A percentile compares a stretch with the other conserved stretches of the same genome.
Evolutionary conservation across 2,888 invertebrate genomes (phyloP).

Genomic region (Acrobasis consociella): DNA sequence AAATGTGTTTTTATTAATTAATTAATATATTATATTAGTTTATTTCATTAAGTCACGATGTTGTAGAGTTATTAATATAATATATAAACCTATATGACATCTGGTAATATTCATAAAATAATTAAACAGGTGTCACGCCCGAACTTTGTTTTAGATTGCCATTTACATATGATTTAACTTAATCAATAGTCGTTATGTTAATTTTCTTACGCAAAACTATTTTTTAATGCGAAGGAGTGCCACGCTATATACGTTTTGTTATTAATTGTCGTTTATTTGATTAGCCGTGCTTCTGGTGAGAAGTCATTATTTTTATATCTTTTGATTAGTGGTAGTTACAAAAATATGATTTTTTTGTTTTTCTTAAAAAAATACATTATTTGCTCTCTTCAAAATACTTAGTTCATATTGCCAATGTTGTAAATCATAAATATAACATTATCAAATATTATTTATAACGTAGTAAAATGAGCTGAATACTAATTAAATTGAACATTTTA

Average conservation of each 20-base stretch:
- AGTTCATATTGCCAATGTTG: too few relatives aligned
- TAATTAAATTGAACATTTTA: too few relatives aligned
- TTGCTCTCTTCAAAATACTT: too few relatives aligned
- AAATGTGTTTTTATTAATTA: too few relatives aligned
- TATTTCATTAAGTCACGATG: slow-evolving; percentile 2
- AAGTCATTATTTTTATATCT: too few relatives aligned
- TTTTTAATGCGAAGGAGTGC: slow-evolving; percentile 31
- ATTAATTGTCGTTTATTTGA: slow-evolving; percentile 13
- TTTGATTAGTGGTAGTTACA: too few relatives aligned
- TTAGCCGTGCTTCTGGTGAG: slow-evolving; percentile 17
- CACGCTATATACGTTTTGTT: slow-evolving; percentile 3
- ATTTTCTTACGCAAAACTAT: slow-evolving; percentile 43
- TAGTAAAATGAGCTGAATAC: too few relatives aligned
- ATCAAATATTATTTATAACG: too few relatives aligned
- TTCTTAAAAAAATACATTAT: too few relatives aligned
- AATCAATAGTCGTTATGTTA: slow-evolving; percentile 37
- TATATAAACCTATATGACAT: too few relatives aligned
- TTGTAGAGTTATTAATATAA: slow-evolving; percentile 51
- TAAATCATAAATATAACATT: too few relatives aligned
- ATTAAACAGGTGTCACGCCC: slow-evolving; percentile 50
- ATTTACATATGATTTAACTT: slow-evolving; percentile 32
- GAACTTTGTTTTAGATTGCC: slow-evolving; percentile 42
- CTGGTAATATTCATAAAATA: slow-evolving; percentile 38
- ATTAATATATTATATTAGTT: background rate
- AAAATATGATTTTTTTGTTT: too few relatives aligned